Percentiles rank a stretch among this genome's conserved stretches.
Conservation (phyloP, 2,797 vertebrate species). For the Fringilla coelebs region DNA sequence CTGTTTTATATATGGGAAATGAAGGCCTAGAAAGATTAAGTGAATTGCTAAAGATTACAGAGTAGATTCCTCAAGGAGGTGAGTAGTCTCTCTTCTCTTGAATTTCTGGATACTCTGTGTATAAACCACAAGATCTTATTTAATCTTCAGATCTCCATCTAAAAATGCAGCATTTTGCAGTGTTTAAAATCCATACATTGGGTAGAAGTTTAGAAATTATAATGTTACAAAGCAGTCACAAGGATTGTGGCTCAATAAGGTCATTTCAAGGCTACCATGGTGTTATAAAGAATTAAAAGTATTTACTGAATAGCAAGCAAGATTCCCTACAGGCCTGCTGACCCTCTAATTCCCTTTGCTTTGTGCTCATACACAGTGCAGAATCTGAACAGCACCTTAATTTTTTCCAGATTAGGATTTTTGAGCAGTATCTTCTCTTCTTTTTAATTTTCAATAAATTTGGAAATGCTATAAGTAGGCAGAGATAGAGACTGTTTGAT, state of each 20-base stretch:
- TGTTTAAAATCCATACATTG: not conserved
- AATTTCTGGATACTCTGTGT: not conserved
- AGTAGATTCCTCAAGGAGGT: not conserved
- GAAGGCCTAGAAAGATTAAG: not conserved
- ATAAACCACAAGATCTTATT: not conserved
- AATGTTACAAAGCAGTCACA: not conserved
- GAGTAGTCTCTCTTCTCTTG: not conserved
- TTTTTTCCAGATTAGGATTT: not conserved
- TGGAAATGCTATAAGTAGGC: not conserved
- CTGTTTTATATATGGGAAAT: not conserved
- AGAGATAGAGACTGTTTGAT: not conserved
- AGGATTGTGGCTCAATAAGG: not conserved
- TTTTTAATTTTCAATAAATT: not conserved
- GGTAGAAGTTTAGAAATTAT: not conserved
- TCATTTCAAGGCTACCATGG: not conserved
- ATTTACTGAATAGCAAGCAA: slow-evolving; percentile 12
- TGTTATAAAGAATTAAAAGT: slow-evolving; percentile 7
- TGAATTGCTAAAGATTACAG: not conserved
- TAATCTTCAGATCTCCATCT: not conserved
- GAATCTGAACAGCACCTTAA: not conserved
- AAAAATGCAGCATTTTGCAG: not conserved
- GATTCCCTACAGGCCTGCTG: not conserved
- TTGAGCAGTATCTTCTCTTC: not conserved
- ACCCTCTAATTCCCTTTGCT: not conserved
- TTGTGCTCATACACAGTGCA: not conserved